Evolutionary conservation across 2,888 invertebrate genomes (phyloP).

Genomic region (Trachelus stipa): DNA sequence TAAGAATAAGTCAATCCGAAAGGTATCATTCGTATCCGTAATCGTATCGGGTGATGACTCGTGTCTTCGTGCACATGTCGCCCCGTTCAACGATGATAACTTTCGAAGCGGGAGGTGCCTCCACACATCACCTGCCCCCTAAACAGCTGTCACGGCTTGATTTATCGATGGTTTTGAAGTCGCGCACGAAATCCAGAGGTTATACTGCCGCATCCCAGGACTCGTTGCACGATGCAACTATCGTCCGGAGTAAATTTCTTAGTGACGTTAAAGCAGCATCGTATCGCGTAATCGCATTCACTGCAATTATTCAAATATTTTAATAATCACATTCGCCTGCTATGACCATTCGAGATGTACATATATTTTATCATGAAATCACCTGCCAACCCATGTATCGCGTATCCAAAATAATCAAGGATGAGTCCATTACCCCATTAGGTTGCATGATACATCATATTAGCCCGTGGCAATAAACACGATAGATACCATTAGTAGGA

Average conservation of each 20-base stretch:
- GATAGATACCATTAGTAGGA: conserved; percentile 53
- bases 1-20: too few relatives aligned
- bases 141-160: conserved; percentile 37
- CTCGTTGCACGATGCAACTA: too few relatives aligned
- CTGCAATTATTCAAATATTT: too few relatives aligned
- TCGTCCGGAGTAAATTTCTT: too few relatives aligned
- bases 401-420: conserved; percentile 43
- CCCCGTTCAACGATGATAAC: conserved; percentile 3
- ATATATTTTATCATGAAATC: neutral
- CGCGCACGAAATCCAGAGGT: neutral
- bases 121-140: conserved; percentile 33
- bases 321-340: too few relatives aligned
- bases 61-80: conserved; percentile 2
- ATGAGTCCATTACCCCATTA: conserved; percentile 50
- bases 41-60: conserved; percentile 2
- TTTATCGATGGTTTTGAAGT: conserved; percentile 28
- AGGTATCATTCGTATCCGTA: too few relatives aligned
- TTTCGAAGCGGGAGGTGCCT: conserved; percentile 5
- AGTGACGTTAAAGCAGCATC: neutral
- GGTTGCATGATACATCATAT: conserved; percentile 57
- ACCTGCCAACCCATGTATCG: conserved; percentile 6
- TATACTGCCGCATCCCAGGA: too few relatives aligned
- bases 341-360: too few relatives aligned
- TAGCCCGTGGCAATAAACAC: conserved; percentile 46
- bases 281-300: too few relatives aligned